Percentiles rank a stretch among this genome's conserved stretches.
Evolutionary conservation across 2,113 vertebrate genomes (phyloP).

Genomic region (Rallus limicola): DNA sequence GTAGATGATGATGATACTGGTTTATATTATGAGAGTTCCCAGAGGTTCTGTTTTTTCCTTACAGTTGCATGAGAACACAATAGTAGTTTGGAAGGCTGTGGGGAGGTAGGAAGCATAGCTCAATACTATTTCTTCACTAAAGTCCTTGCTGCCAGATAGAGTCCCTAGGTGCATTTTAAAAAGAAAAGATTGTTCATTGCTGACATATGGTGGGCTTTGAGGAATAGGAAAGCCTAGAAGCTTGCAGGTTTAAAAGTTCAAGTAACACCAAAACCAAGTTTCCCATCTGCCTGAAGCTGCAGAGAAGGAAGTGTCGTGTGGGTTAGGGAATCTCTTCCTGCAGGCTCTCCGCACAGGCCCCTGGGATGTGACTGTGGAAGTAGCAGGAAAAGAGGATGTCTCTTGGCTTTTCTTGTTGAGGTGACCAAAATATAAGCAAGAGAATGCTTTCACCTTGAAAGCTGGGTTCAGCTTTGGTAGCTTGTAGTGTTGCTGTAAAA

Average conservation of each 20-base stretch:
- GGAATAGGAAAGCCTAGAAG: neutral
- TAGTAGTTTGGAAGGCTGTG: neutral
- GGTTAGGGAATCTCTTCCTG: neutral
- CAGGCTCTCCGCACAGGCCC: neutral
- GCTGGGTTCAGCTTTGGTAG: neutral
- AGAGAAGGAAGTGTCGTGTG: neutral
- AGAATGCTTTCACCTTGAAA: neutral
- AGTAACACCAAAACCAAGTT: neutral
- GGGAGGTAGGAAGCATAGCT: neutral
- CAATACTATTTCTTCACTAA: neutral
- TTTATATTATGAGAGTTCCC: neutral
- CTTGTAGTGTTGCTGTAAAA: neutral
- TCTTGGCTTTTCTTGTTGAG: neutral
- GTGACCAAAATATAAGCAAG: neutral
- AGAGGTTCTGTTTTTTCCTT: neutral
- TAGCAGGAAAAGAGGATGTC: neutral
- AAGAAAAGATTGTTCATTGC: neutral
- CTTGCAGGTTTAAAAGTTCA: neutral
- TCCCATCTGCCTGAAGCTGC: neutral
- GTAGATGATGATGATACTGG: neutral
- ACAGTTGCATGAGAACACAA: neutral
- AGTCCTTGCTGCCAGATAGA: neutral
- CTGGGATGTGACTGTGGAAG: neutral
- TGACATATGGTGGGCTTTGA: constrained; percentile 12
- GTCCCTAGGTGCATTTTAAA: neutral